These are phyloP conservation scores for Balaeniceps rex DNA, from an alignment of 2,113 vertebrate genomes.

Conservation along the genomic window DNA sequence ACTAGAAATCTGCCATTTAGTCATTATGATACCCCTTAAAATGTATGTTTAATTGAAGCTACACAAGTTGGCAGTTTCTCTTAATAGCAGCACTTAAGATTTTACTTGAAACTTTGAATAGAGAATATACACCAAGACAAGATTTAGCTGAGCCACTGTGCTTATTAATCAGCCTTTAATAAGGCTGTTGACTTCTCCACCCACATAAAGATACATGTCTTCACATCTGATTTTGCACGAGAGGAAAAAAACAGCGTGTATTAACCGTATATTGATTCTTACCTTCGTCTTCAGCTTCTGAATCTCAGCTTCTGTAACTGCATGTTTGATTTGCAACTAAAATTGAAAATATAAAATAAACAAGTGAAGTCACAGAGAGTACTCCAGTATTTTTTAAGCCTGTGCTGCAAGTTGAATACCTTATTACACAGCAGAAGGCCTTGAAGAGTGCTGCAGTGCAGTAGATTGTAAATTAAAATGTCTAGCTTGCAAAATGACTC, in stretches of 20 bases:
- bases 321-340: constrained; percentile 99
- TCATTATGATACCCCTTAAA: background rate
- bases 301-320: constrained; percentile 98
- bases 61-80: background rate
- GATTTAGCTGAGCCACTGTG: background rate
- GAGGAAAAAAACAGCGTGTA: background rate
- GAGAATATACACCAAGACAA: background rate
- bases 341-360: constrained; percentile 72
- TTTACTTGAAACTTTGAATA: background rate
- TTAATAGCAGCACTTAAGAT: constrained; percentile 13
- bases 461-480: constrained; percentile 76
- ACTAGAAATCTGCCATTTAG: background rate
- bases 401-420: constrained; percentile 52
- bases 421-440: constrained; percentile 67
- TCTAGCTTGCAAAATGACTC: constrained; percentile 71
- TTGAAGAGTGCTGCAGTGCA: constrained; percentile 74
- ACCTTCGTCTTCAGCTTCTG: constrained; percentile 99
- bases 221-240: background rate
- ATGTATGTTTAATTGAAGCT: background rate
- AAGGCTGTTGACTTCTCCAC: constrained; percentile 37
- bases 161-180: background rate
- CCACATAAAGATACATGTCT: constrained; percentile 8
- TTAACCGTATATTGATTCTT: constrained; percentile 63
- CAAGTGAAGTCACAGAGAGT: constrained; percentile 50
- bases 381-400: constrained; percentile 54